Conservation (phyloP, 2,113 vertebrate genomes). For the Tor tambroides region DNA sequence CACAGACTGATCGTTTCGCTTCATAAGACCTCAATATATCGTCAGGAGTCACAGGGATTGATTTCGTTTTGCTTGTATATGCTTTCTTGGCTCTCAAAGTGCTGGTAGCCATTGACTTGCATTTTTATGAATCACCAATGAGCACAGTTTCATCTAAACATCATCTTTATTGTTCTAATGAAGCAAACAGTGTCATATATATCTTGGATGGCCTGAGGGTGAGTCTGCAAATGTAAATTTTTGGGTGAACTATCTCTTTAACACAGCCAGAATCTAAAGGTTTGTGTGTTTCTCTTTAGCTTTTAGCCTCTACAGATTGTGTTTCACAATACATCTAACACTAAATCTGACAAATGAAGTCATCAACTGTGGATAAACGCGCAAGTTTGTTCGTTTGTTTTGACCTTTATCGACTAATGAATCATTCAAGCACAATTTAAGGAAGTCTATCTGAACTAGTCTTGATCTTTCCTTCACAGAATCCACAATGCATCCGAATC, state of each 20-base stretch:
- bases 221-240: too few relatives aligned
- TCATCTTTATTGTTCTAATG: neutral
- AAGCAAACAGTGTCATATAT: too few relatives aligned
- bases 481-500: neutral
- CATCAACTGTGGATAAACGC: neutral
- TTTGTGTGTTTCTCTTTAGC: neutral
- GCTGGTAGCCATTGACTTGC: too few relatives aligned
- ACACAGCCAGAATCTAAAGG: neutral
- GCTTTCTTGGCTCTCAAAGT: too few relatives aligned
- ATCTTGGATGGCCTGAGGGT: too few relatives aligned
- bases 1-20: too few relatives aligned
- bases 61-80: too few relatives aligned
- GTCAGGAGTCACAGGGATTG: too few relatives aligned
- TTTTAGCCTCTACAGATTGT: neutral
- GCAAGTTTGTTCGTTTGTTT: neutral
- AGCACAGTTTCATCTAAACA: neutral
- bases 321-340: neutral
- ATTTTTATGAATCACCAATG: neutral
- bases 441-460: neutral
- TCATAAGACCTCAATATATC: too few relatives aligned
- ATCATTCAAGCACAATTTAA: neutral
- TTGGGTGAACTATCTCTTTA: too few relatives aligned
- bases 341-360: conserved; percentile 22
- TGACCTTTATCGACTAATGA: conserved; percentile 18
- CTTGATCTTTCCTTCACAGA: neutral